Conservation (phyloP, 2,113 vertebrate genomes). For the Gracilinanus agilis region DNA sequence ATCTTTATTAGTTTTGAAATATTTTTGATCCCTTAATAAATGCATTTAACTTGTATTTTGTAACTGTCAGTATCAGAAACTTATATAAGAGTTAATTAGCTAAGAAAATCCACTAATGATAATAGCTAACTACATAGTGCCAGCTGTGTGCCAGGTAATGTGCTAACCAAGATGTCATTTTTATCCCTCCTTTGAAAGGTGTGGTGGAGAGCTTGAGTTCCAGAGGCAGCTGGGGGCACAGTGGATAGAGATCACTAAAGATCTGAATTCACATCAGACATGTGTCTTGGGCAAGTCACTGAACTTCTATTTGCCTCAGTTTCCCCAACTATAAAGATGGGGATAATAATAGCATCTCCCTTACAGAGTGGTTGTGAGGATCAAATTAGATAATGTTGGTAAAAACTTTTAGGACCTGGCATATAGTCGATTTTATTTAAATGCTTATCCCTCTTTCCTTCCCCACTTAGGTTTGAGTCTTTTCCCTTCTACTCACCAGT, state of each 20-base stretch:
- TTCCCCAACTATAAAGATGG: background rate
- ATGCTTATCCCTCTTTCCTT: background rate
- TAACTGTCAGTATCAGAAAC: background rate
- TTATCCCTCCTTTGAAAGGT: background rate
- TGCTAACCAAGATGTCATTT: background rate
- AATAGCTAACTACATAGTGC: background rate
- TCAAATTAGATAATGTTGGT: background rate
- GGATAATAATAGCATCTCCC: background rate
- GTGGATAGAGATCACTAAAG: background rate
- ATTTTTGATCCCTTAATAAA: no score
- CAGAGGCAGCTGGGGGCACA: background rate
- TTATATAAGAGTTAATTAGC: background rate
- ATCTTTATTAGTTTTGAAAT: background rate
- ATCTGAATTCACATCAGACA: background rate
- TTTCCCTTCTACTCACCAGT: background rate
- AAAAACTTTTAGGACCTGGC: background rate
- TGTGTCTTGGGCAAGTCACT: background rate
- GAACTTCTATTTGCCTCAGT: background rate
- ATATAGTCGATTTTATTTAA: background rate
- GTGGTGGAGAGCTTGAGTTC: background rate
- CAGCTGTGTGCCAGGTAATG: background rate
- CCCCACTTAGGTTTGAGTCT: background rate
- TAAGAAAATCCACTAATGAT: background rate
- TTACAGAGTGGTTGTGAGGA: background rate
- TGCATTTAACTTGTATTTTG: background rate